Evolutionary conservation across 2,113 vertebrate genomes (phyloP).

Genomic region (Calyptomena viridis): DNA sequence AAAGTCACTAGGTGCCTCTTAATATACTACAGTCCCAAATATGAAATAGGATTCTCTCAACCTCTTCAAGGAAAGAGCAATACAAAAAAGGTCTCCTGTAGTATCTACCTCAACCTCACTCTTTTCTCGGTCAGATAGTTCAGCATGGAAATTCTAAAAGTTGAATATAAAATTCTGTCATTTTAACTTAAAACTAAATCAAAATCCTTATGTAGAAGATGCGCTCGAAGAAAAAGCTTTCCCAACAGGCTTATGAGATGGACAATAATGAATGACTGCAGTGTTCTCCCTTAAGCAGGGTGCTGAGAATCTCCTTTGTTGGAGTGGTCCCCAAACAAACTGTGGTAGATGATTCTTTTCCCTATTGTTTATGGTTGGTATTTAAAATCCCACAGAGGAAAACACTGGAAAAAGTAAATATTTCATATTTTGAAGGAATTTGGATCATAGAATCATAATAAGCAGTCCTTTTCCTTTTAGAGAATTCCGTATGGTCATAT

Average conservation of each 20-base stretch:
- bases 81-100: neutral
- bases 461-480: neutral
- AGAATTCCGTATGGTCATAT: neutral
- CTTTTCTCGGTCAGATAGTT: neutral
- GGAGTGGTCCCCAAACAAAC: neutral
- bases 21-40: neutral
- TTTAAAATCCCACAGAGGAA: neutral
- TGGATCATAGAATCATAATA: neutral
- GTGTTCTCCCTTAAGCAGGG: neutral
- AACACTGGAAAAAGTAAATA: neutral
- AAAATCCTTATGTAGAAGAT: neutral
- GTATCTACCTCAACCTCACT: neutral
- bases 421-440: neutral
- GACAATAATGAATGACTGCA: neutral
- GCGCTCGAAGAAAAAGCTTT: neutral
- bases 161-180: neutral
- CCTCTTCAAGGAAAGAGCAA: neutral
- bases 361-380: neutral
- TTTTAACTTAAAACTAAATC: neutral
- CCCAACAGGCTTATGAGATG: neutral
- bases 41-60: neutral
- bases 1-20: neutral
- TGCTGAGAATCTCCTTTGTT: neutral
- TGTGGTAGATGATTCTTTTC: neutral
- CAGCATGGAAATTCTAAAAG: neutral